Conservation (phyloP, 2,888 invertebrate species). For the Bhutanitis thaidina region DNA sequence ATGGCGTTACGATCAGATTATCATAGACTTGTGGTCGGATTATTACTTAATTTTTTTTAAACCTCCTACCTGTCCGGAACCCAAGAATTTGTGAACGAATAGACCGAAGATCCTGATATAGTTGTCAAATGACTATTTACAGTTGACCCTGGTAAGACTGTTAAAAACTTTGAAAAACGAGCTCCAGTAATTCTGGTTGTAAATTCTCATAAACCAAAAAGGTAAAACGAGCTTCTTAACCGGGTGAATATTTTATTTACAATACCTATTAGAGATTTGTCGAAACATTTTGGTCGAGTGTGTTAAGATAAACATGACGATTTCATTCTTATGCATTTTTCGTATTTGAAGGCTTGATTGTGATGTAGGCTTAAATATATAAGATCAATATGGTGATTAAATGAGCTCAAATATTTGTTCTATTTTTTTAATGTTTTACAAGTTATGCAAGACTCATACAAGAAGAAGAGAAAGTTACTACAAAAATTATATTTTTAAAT, state of each 20-base stretch:
- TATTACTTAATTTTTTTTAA: slow-evolving; percentile 73
- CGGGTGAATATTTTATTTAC: slow-evolving; percentile 75
- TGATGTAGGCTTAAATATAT: slow-evolving; percentile 13
- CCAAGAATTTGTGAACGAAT: slow-evolving; percentile 54
- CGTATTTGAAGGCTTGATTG: slow-evolving; percentile 16
- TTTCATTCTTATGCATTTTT: slow-evolving; percentile 42
- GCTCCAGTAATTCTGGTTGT: slow-evolving; percentile 35
- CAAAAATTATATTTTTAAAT: no score
- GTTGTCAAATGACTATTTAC: slow-evolving; percentile 42
- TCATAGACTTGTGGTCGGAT: slow-evolving; percentile 72
- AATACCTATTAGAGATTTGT: slow-evolving; percentile 77
- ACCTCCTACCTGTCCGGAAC: slow-evolving; percentile 67
- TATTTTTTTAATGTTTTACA: no score
- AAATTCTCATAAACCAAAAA: slow-evolving; percentile 65
- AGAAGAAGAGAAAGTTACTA: no score
- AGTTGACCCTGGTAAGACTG: slow-evolving; percentile 30
- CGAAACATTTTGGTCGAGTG: slow-evolving; percentile 66
- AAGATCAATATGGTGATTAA: slow-evolving; percentile 5
- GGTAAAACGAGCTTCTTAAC: slow-evolving; percentile 74
- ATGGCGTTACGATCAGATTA: slow-evolving; percentile 80
- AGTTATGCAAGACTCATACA: not conserved
- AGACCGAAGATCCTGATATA: slow-evolving; percentile 54
- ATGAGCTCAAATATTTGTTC: slow-evolving; percentile 11
- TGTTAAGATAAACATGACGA: slow-evolving; percentile 63
- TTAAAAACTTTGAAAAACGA: not conserved